phyloP scores from a whole-genome alignment of 1,140 invertebrate species.

The Lithobius niger region DNA sequence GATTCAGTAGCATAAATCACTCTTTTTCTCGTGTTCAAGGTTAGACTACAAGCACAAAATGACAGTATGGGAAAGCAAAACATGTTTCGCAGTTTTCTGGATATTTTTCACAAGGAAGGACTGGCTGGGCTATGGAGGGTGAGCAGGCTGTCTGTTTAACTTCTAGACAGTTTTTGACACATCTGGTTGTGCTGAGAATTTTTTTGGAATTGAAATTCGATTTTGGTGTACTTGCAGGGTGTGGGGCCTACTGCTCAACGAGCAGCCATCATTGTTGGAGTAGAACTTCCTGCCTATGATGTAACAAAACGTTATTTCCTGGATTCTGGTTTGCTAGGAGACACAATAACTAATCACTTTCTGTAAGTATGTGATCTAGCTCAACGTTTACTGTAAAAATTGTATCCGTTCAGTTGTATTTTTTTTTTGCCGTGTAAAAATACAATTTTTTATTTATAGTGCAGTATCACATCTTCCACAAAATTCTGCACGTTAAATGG shows the following conservation, averaged over 20 bases:
- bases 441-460: background rate
- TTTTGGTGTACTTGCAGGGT: constrained; percentile 41
- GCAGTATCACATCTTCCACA: no score
- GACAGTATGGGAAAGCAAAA: constrained; percentile 29
- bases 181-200: background rate
- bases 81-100: constrained; percentile 57
- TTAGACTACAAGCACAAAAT: constrained; percentile 43
- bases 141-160: constrained; percentile 25
- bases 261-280: constrained; percentile 79
- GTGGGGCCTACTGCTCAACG: constrained; percentile 81
- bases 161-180: background rate
- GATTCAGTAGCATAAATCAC: constrained; percentile 25
- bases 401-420: constrained; percentile 4
- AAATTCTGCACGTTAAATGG: no score
- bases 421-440: no score
- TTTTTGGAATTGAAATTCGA: background rate
- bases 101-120: constrained; percentile 66
- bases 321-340: constrained; percentile 46
- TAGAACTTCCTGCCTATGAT: constrained; percentile 89
- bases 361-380: constrained; percentile 52
- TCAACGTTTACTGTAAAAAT: background rate
- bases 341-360: constrained; percentile 74
- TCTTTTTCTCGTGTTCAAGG: constrained; percentile 29
- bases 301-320: constrained; percentile 68
- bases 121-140: constrained; percentile 74